These are phyloP conservation scores for Esox niger DNA, from an alignment of 2,113 vertebrate genomes.

Conservation along the genomic window DNA sequence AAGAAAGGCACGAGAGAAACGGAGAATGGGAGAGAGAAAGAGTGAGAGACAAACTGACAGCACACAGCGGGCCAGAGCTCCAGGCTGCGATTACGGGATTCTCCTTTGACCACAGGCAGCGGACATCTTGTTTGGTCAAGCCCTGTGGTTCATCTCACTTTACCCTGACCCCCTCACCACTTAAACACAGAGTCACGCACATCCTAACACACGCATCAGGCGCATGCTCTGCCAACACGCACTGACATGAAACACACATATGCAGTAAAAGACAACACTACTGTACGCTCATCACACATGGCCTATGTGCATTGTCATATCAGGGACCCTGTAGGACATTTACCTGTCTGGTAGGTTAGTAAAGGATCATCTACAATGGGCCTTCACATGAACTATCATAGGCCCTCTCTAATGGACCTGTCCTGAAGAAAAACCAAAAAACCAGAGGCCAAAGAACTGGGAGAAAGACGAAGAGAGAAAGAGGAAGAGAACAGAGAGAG, in stretches of 20 bases:
- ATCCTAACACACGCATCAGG: neutral
- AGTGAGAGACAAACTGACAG: slow-evolving; percentile 68
- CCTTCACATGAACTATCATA: too few relatives aligned
- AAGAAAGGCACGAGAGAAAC: slow-evolving; percentile 34
- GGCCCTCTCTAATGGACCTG: too few relatives aligned
- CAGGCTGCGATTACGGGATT: slow-evolving; percentile 49
- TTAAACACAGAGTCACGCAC: neutral
- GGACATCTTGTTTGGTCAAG: slow-evolving; percentile 34
- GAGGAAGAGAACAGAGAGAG: too few relatives aligned
- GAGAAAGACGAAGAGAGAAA: too few relatives aligned
- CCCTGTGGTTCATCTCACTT: neutral
- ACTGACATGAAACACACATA: neutral
- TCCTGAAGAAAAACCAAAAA: too few relatives aligned
- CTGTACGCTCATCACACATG: too few relatives aligned
- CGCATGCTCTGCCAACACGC: neutral
- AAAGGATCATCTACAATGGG: too few relatives aligned
- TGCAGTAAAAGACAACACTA: too few relatives aligned
- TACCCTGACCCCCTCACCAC: neutral
- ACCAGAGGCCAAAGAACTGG: too few relatives aligned
- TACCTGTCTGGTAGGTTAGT: too few relatives aligned
- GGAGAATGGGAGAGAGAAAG: slow-evolving; percentile 35
- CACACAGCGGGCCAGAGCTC: slow-evolving; percentile 57
- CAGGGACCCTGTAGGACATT: too few relatives aligned
- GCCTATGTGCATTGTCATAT: too few relatives aligned
- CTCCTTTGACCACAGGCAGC: slow-evolving; percentile 42